A percentile compares a stretch with the other conserved stretches of the same genome.
These are phyloP conservation scores for Caretta caretta DNA, from an alignment of 2,113 vertebrate genomes.

Conservation along the genomic window DNA sequence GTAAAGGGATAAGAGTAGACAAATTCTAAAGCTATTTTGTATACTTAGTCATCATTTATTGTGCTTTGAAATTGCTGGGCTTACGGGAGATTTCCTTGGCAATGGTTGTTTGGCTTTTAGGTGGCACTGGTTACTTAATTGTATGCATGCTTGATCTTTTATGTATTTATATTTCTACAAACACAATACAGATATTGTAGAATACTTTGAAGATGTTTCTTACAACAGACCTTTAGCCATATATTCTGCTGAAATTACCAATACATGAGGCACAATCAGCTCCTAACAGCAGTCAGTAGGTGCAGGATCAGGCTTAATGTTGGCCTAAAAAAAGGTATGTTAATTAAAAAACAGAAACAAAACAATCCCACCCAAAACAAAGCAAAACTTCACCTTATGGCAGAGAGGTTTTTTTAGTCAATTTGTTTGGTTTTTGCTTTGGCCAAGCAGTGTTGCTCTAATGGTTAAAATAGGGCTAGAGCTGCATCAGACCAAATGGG, in stretches of 20 bases:
- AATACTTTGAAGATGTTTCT: background rate
- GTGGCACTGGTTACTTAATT: background rate
- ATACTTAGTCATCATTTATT: background rate
- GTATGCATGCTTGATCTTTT: background rate
- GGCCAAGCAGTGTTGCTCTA: background rate
- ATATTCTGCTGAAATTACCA: background rate
- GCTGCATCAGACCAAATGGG: background rate
- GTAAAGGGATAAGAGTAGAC: background rate
- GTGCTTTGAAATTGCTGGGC: background rate
- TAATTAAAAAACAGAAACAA: background rate
- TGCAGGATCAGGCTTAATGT: background rate
- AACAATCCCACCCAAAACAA: too few relatives aligned
- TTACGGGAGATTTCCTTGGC: background rate
- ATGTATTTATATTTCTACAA: background rate
- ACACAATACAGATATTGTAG: background rate
- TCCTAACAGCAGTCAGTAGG: background rate
- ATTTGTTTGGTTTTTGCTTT: background rate
- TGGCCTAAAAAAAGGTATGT: background rate
- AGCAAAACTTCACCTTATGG: background rate
- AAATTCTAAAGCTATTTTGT: background rate
- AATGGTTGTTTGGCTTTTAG: background rate
- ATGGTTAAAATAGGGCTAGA: background rate
- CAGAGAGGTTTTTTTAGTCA: background rate
- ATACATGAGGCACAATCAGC: background rate
- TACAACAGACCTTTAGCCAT: background rate